Evolutionary conservation across 2,888 invertebrate species (phyloP).

Genomic region (Drosophila longiperda): DNA sequence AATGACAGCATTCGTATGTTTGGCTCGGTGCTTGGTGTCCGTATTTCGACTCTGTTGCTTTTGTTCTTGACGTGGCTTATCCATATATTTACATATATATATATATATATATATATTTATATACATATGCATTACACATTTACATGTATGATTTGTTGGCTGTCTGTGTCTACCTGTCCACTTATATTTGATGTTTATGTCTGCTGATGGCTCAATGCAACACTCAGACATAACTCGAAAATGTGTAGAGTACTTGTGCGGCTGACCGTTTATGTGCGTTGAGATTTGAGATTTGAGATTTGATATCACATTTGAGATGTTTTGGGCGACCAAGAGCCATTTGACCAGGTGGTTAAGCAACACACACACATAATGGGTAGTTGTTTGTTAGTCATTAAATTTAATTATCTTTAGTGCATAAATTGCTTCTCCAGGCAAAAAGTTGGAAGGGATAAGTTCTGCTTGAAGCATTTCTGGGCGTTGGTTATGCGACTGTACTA

Average conservation of each 20-base stretch:
- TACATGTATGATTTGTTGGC: constrained; percentile 48
- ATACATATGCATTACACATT: constrained; percentile 38
- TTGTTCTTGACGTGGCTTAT: constrained; percentile 51
- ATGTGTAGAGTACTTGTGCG: constrained; percentile 65
- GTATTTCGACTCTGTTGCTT: constrained; percentile 60
- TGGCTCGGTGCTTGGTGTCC: constrained; percentile 25
- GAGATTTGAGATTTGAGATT: constrained; percentile 72
- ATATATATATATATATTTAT: not conserved
- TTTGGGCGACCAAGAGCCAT: not conserved
- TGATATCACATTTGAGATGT: constrained; percentile 36
- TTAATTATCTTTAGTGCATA: constrained; percentile 68
- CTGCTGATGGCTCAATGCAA: constrained; percentile 52
- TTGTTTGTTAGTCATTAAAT: constrained; percentile 51
- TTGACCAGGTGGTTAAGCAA: constrained; percentile 10
- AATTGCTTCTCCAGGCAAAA: constrained; percentile 1
- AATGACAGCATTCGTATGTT: constrained; percentile 38
- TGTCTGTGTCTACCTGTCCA: constrained; percentile 59
- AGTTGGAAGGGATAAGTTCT: constrained; percentile 24
- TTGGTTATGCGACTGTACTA: constrained; percentile 41
- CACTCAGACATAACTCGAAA: constrained; percentile 40
- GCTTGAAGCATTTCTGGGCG: constrained; percentile 62
- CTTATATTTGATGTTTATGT: constrained; percentile 77
- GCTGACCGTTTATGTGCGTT: constrained; percentile 66
- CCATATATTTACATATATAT: constrained; percentile 7
- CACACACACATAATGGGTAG: not conserved